Evolutionary conservation across 2,888 invertebrate genomes (phyloP), one percentile per base, ranked within the genome.

Genomic region (Hypomecis atomaria): DNA sequence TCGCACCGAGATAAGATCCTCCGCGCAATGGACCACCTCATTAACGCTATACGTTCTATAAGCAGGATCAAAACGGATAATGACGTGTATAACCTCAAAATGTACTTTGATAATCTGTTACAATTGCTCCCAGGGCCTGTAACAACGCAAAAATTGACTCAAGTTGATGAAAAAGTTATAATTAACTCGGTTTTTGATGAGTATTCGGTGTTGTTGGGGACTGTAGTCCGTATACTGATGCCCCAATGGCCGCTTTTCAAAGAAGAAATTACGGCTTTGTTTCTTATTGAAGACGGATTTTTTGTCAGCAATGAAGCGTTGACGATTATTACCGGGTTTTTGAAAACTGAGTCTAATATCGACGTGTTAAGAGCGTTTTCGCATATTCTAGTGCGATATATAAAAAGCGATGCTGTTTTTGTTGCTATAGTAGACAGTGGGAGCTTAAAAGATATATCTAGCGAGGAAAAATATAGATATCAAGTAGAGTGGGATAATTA

Each of bases 131-230:
- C 95, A 0, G 95, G 95, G 7, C 93, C 94, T 0, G 76, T 95
- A 38, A 96, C 96, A 0, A 93, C 95, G 13, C 95, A 96, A 79
- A 95, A 94, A 79, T 83, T 96, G n/a, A 78, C 86, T 9, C 87
- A 89, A 43, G 69, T 93, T 1, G 96, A 96, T 23, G 71, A 73
- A 0, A 66, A 62, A 10, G 3, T 78, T 0, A 55, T 90, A 0
- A 62, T 73, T 2, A 54, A 40, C 36, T 88, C 94, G 43, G 83
- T 93, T 5, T 74, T 90, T 4, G 86, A 90, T 11, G 71, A 86
- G 0, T 95, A 94, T 74, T 84, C 93, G 0, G 84, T 87, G 37
- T 76, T 96, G 5, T 74, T 96, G 4, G 87, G 90, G 37, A 78
- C 79, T 4, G 55, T 95, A 0, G 77, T 94, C 0, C 81, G 84